Conservation (phyloP, 2,888 invertebrate genomes). For the Melanchra persicariae region DNA sequence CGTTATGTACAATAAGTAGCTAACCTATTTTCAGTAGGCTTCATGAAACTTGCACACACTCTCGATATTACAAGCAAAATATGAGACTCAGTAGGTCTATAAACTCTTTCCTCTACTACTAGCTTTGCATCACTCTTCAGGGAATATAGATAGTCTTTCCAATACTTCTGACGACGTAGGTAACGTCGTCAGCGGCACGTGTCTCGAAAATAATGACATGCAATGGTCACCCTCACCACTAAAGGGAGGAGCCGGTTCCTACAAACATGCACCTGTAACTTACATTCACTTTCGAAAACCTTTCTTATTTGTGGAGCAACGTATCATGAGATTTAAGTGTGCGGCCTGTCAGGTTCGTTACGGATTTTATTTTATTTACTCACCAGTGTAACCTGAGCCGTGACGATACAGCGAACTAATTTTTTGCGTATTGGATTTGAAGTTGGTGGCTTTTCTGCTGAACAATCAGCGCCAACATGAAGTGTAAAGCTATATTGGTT, state of each 20-base stretch:
- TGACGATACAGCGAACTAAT: not conserved
- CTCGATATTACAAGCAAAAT: no score
- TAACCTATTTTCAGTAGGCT: no score
- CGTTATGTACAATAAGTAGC: no score
- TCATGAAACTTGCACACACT: no score
- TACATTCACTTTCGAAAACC: conserved; percentile 62
- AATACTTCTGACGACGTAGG: conserved; percentile 5
- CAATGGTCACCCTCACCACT: conserved; percentile 59
- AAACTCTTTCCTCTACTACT: no score
- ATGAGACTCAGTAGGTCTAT: no score
- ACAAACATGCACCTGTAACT: conserved; percentile 40
- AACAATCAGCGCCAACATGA: not conserved
- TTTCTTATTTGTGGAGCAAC: conserved; percentile 61
- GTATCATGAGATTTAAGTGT: conserved; percentile 43
- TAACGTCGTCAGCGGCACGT: conserved; percentile 19
- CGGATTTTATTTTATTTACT: conserved; percentile 41
- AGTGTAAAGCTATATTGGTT: conserved; percentile 21
- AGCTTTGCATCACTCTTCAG: no score
- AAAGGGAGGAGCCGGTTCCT: conserved; percentile 58
- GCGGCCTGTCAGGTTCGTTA: conserved; percentile 43
- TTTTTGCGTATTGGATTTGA: not conserved
- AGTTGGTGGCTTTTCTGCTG: not conserved
- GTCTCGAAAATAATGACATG: conserved; percentile 44
- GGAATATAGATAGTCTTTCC: no score
- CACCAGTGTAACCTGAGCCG: not conserved